Base-by-base conservation (phyloP, 2,797 vertebrate genomes). In the Sciurus carolinensis region DNA sequence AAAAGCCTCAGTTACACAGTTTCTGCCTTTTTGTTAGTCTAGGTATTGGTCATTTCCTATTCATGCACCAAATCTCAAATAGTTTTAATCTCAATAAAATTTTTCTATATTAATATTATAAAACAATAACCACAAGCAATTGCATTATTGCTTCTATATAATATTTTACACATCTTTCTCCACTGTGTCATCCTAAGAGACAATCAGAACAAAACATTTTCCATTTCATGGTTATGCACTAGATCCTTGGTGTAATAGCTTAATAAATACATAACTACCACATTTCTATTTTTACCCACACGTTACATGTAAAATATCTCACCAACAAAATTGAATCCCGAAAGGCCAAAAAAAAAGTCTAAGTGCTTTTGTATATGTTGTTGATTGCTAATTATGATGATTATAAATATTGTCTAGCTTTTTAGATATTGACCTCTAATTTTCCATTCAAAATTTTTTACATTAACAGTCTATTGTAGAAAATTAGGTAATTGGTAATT, bases 401-500 rank as follows among this genome's bases (percentile, higher is more conserved):
- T 76, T 69, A 67, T 5, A 86, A 95, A 82, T 87, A 77, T 76
- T 64, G 28, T 39, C 72, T 82, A 87, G 33, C 15, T 90, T 87
- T 81, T 54, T 47, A 87, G 12, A 20, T 80, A 71, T 69, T 95
- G 42, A 66, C 64, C 62, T 90, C 30, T 87, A 91, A 72, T 79
- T 86, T 87, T 44, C 54, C 62, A 90, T 66, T 93, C 54, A 76
- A 7, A 79, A 30, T 72, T 93, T 90, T 95, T 83, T 42, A 90
- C 69, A 79, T 90, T 90, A 62, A n/a, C 2, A 66, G 8, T 12
- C 52, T 71, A 87, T 57, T 72, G 33, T 54, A 77, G 36, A 86
- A 92, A 95, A 90, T 86, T 95, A 81, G 24, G 50, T 69, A 89
- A 95, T 71, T 95, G 75, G 12, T 42, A 95, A 90, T 81, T 86